Evolutionary conservation across 2,113 vertebrate genomes (phyloP), one percentile per base, ranked within the genome.

Genomic region (Tyto alba): DNA sequence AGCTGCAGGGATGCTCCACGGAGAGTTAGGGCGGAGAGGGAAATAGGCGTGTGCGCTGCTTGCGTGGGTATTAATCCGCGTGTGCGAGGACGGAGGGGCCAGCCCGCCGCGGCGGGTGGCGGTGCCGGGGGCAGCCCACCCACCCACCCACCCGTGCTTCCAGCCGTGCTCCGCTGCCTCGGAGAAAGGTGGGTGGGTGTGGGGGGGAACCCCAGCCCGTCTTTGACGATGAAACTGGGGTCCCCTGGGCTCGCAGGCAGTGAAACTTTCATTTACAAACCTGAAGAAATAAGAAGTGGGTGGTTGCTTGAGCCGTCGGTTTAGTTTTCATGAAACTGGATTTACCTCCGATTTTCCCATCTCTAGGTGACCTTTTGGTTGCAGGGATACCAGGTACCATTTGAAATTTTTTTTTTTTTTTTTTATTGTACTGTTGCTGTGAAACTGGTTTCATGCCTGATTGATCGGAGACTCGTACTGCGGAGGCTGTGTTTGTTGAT

Each of bases 281-380:
- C 18, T 3, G 1, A 11, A 27, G 80, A 52, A 50, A 55, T 52
- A 40, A 52, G 23, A 71, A 88, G 38, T 2, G 36, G 21, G 82
- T 48, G 68, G 47, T 40, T 6, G 14, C 38, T 56, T 68, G 88
- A 91, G 34, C 63, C 32, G 1, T 12, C 2, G 14, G n/a, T 47
- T 83, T 50, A 1, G 43, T 38, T 45, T 82, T 55, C 9, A 9
- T 43, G 55, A 48, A 89, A 7, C 41, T 14, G 60, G n/a, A 27
- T 59, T 96, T 82, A 32, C 52, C 74, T 95, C 72, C 30, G 57
- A 34, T 95, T 89, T 94, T 66, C 76, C 73, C 0, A 26, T 92
- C 41, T 81, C 93, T 74, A 94, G 89, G 87, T 93, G 95, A 96
- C 92, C 90, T 95, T 94, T 92, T 71, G 62, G 91, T 95, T 96